Evolutionary conservation across 2,797 vertebrate species (phyloP).

Genomic region (Semaprochilodus insignis): DNA sequence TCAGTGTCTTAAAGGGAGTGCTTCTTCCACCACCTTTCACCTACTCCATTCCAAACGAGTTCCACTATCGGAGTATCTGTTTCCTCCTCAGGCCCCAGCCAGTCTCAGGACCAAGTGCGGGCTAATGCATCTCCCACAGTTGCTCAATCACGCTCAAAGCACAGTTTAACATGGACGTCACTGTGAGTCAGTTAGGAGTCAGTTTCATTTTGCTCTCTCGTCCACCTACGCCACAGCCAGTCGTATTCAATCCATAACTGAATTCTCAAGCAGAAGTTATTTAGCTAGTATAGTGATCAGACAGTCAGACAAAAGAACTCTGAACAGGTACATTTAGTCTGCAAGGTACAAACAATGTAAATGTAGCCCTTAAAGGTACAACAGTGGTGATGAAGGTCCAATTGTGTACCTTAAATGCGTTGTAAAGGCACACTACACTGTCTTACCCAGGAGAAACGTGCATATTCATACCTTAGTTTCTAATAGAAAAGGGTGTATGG

Average conservation of each 20-base stretch:
- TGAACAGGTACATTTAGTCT: too few relatives aligned
- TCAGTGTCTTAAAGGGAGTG: slow-evolving; percentile 12
- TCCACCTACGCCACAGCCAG: background rate
- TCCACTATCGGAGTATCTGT: slow-evolving; percentile 39
- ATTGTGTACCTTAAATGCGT: too few relatives aligned
- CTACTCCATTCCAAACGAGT: slow-evolving; percentile 30
- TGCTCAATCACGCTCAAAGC: slow-evolving; percentile 52
- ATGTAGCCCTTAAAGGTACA: too few relatives aligned
- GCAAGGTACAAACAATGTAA: too few relatives aligned
- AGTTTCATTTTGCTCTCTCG: background rate
- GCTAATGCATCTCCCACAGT: slow-evolving; percentile 34
- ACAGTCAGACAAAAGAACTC: too few relatives aligned
- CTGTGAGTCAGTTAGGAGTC: slow-evolving; percentile 11
- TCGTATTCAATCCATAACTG: background rate
- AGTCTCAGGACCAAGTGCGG: slow-evolving; percentile 32
- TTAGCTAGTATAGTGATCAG: background rate
- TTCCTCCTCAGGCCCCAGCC: slow-evolving; percentile 47
- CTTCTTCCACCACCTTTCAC: slow-evolving; percentile 44
- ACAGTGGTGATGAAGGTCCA: too few relatives aligned
- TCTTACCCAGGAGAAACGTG: too few relatives aligned
- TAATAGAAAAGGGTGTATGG: too few relatives aligned
- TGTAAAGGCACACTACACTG: too few relatives aligned
- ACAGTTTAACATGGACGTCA: slow-evolving; percentile 17
- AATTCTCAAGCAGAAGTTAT: background rate
- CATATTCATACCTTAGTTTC: too few relatives aligned